Evolutionary conservation across 2,797 vertebrate genomes (phyloP), one percentile per base, ranked within the genome.

Genomic region (Pantherophis vulpinus): DNA sequence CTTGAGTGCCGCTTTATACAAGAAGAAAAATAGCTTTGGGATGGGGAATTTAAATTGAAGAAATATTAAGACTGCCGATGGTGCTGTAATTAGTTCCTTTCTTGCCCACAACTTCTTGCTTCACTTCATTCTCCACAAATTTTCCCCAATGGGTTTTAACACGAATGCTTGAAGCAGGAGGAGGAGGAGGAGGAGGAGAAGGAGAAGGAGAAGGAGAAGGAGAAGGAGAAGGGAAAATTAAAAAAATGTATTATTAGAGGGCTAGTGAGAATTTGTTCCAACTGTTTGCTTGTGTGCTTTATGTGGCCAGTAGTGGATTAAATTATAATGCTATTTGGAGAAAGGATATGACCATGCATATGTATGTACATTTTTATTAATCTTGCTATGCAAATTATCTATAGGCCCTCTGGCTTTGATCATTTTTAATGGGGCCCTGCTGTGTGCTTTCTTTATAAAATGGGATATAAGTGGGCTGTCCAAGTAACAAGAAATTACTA

Each of bases 351-450:
- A 12, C 32, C 74, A 61, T 86, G n/a, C 42, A 63, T 86, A 56
- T 86, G 74, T 32, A 93, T 90, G 47, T 60, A 90, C 51, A 90
- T 32, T 74, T 90, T 90, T 51, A 90, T 90, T 93, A 87, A 90
- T 86, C 55, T 59, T 87, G 83, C 54, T 51, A 56, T 90, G 83
- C 9, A 56, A 93, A 90, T 90, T 87, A 70, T 93, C 87, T 54
- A 51, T 89, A 60, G 20, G 27, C 16, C 27, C 18, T 83, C 42
- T 54, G 66, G 60, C 37, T 54, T 74, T 93, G 60, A 90, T 58
- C 63, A 42, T 90, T 89, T 87, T 66, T n/a, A 42, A 87, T 87
- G 18, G 66, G 20, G 37, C 8, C 61, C 42, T 74, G 37, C 74
- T 63, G 63, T 27, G 23, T 66, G 14, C 66, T 51, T 93, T 58